A percentile compares a stretch with the other conserved stretches of the same genome.
These are phyloP conservation scores for Molorchus minor DNA, from an alignment of 2,888 invertebrate species.

Conservation along the genomic window DNA sequence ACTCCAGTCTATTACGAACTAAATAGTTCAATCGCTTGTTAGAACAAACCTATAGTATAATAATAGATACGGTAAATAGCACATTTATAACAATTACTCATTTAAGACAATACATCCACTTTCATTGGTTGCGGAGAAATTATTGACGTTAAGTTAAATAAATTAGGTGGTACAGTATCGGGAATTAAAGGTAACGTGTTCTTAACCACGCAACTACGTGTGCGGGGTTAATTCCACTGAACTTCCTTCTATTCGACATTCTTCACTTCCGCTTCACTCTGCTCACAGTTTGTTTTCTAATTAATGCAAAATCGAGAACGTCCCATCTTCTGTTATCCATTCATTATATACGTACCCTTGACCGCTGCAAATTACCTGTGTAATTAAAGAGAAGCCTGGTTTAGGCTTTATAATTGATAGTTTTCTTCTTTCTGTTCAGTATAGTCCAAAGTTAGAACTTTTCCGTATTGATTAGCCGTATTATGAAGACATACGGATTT, in stretches of 20 bases:
- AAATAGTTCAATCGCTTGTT: too few species aligned
- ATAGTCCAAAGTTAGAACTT: too few species aligned
- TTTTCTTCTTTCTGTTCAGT: too few species aligned
- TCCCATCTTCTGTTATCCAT: constrained; percentile 1
- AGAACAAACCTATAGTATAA: too few species aligned
- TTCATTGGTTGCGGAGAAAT: constrained; percentile 21
- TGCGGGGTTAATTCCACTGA: constrained; percentile 40
- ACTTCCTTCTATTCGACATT: constrained; percentile 46
- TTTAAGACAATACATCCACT: neutral
- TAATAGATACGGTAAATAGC: too few species aligned
- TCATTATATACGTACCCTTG: constrained; percentile 15
- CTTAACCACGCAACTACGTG: constrained; percentile 44
- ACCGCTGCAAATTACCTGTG: constrained; percentile 11
- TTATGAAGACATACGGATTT: too few species aligned
- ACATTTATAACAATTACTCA: neutral
- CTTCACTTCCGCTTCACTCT: constrained; percentile 46
- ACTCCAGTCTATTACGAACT: too few species aligned
- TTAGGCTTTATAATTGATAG: too few species aligned
- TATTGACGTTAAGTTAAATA: constrained; percentile 45
- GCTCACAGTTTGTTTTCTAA: constrained; percentile 43
- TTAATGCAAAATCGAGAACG: constrained; percentile 35
- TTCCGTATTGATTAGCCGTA: too few species aligned
- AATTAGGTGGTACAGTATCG: constrained; percentile 34
- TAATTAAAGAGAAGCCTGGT: too few species aligned
- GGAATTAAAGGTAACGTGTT: constrained; percentile 47